Evolutionary conservation across 2,797 vertebrate genomes (phyloP).

Genomic region (Buphagus erythrorhynchus): DNA sequence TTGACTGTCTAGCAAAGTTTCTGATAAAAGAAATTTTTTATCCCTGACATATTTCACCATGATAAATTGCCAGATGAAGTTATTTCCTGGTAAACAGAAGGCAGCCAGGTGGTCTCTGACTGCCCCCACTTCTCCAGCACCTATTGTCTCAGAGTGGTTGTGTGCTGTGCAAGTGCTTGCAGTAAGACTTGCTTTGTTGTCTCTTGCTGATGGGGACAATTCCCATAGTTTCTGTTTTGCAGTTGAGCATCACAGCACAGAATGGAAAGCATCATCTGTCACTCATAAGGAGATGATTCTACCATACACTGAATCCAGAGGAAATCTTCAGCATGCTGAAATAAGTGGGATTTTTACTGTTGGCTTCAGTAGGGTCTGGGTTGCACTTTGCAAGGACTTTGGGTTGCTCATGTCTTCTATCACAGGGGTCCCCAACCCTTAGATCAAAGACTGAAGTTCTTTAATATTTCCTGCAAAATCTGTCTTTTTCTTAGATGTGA

Average conservation of each 20-base stretch:
- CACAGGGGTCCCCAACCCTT: not conserved
- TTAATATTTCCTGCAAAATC: not conserved
- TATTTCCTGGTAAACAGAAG: not conserved
- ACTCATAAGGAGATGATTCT: not conserved
- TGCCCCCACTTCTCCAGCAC: not conserved
- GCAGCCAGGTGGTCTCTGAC: not conserved
- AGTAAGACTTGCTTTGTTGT: not conserved
- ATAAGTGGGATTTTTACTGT: not conserved
- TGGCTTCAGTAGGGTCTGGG: not conserved
- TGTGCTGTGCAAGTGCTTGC: accelerated
- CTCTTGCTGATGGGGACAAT: not conserved
- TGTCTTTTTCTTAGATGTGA: not conserved
- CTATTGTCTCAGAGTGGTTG: not conserved
- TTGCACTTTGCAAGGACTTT: not conserved
- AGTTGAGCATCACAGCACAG: not conserved
- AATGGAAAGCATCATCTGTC: not conserved
- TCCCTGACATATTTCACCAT: not conserved
- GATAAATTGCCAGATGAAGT: not conserved
- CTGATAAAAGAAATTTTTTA: not conserved
- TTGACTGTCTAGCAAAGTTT: not conserved
- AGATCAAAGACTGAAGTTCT: not conserved
- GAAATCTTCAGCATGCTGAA: not conserved
- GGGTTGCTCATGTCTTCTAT: not conserved
- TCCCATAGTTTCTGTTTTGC: not conserved
- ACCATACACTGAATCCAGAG: not conserved